Conservation (phyloP, 1,140 invertebrate species). For the Heliconius congener region DNA sequence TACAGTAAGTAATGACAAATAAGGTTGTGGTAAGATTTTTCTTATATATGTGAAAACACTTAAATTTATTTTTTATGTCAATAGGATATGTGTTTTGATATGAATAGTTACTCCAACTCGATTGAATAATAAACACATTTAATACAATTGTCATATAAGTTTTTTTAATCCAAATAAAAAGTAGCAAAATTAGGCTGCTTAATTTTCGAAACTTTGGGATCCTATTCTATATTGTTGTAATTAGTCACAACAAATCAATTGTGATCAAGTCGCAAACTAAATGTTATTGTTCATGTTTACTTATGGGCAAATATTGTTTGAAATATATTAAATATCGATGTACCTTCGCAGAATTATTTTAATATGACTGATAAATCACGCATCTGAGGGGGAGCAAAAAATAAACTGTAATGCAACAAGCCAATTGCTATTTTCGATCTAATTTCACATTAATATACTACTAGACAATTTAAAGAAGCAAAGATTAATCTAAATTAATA, state of each 20-base stretch:
- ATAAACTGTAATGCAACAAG: conserved; percentile 10
- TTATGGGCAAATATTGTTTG: background rate
- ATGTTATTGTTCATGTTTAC: background rate
- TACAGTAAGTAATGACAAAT: no score
- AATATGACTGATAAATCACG: conserved; percentile 14
- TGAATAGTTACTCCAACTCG: no score
- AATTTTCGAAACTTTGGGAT: background rate
- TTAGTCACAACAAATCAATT: conserved; percentile 11
- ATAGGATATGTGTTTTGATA: background rate
- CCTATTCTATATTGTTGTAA: background rate
- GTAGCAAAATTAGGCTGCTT: background rate
- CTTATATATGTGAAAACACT: no score
- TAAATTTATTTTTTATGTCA: no score
- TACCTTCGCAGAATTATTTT: conserved; percentile 14
- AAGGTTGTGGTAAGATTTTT: no score
- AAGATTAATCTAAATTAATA: background rate
- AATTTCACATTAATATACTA: background rate
- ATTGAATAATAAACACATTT: background rate
- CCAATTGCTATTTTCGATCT: background rate
- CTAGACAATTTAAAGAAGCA: background rate
- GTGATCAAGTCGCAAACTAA: background rate
- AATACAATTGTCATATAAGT: background rate
- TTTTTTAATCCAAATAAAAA: background rate
- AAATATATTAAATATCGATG: background rate
- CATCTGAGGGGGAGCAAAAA: conserved; percentile 12